Evolutionary conservation across 1,140 invertebrate genomes (phyloP).

Genomic region (Araneus ventricosus): DNA sequence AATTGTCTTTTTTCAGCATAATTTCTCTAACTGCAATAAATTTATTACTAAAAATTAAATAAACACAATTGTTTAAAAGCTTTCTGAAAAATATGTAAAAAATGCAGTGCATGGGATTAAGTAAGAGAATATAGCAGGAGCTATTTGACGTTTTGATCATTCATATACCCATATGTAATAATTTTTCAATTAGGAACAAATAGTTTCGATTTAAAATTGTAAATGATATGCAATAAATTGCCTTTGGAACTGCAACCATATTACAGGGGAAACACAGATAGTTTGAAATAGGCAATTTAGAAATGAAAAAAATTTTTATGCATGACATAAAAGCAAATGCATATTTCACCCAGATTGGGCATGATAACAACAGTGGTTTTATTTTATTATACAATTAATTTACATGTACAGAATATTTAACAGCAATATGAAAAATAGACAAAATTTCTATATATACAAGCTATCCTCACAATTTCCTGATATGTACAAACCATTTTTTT

Average conservation of each 20-base stretch:
- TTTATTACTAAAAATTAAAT: not conserved
- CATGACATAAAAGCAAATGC: not conserved
- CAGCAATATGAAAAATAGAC: slow-evolving; percentile 4
- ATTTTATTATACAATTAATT: not conserved
- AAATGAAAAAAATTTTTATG: not conserved
- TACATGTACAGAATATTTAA: not conserved
- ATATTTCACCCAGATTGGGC: not conserved
- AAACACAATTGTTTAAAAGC: not conserved
- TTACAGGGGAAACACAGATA: not conserved
- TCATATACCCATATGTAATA: not conserved
- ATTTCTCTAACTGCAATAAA: not conserved
- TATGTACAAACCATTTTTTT: not conserved
- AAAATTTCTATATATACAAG: not conserved
- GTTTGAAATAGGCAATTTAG: not conserved
- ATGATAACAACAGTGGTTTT: not conserved
- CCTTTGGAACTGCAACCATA: not conserved
- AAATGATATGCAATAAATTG: not conserved
- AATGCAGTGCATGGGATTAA: not conserved
- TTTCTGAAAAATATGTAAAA: not conserved
- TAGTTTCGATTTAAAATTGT: not conserved
- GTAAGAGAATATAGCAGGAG: too few species aligned
- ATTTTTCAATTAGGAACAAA: not conserved
- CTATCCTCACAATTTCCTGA: not conserved
- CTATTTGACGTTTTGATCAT: not conserved
- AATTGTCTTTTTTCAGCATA: not conserved